Conservation (phyloP, 1,140 invertebrate species). For the Nylanderia fulva region DNA sequence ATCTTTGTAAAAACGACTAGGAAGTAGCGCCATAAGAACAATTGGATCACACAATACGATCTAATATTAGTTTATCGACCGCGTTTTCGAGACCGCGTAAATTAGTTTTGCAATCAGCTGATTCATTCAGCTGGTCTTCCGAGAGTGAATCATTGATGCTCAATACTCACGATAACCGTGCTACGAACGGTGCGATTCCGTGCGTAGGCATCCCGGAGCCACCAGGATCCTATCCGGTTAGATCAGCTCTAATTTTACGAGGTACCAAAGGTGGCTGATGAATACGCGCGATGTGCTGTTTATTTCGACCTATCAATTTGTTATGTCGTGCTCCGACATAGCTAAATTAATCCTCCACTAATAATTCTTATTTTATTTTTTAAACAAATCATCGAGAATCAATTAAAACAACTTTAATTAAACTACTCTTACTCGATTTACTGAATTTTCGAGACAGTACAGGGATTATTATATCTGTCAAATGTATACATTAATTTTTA, state of each 20-base stretch:
- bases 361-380: constrained; percentile 67
- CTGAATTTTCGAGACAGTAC: constrained; percentile 19
- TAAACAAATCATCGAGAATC: constrained; percentile 57
- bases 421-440: background rate
- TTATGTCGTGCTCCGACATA: constrained; percentile 40
- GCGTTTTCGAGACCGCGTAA: constrained; percentile 59
- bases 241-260: constrained; percentile 81
- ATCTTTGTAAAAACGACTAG: background rate
- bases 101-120: constrained; percentile 51
- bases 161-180: constrained; percentile 68
- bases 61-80: constrained; percentile 67
- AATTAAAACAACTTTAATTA: constrained; percentile 66
- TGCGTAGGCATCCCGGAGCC: constrained; percentile 58
- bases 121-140: constrained; percentile 63
- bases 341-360: constrained; percentile 55
- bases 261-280: constrained; percentile 52
- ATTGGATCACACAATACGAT: constrained; percentile 19
- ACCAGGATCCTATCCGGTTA: constrained; percentile 66
- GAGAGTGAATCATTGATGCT: constrained; percentile 71
- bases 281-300: constrained; percentile 4
- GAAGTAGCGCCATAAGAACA: constrained; percentile 10
- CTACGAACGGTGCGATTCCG: constrained; percentile 53
- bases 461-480: background rate
- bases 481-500: constrained; percentile 41
- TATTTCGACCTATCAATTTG: constrained; percentile 59